Evolutionary conservation across 2,888 invertebrate species (phyloP), one percentile per base, ranked within the genome.

Genomic region (Synergus gifuensis): DNA sequence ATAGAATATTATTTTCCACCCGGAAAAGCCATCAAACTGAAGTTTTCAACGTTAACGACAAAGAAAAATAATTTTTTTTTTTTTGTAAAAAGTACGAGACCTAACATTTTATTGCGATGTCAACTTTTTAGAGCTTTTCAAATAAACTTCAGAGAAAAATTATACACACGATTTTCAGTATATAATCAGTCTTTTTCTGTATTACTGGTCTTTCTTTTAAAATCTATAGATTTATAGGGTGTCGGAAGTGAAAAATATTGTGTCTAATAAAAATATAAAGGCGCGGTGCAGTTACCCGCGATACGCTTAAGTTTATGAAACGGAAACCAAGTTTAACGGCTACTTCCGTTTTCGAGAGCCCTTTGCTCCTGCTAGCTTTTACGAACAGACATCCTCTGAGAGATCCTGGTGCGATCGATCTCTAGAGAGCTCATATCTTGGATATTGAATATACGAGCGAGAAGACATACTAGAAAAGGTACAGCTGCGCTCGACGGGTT

Each of bases 401-500:
- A 58, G 49, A 81, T 83, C 81, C 79, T 83, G 82, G 67, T 81
- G 81, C 82, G 83, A 83, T 84, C 83, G 82, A 85, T 85, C 84
- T 63, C 78, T 77, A 81, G 78, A 73, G 82, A 85, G 83, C 85
- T 85, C 84, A 84, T 85, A 85, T 84, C 83, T 81, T 78, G 83
- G 85, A 85, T 85, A 84, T 86, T 85, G 85, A 86, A 86, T 86
- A 85, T 85, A 85, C 84, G 84, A 85, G 84, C 84, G 77, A 5
- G 58, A 81, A 77, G 81, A 77, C 77, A 81, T 81, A 82, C 79
- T 69, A 67, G 81, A 80, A 78, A 58, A 80, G 80, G 84, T 83
- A 82, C 85, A 86, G 86, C 85, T 86, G 85, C 85, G 85, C 84
- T 84, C 87, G 87, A 87, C 88, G 88, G 87, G 87, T 91, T 91